Conservation (phyloP, 2,113 vertebrate species). For the Otus sunia region DNA sequence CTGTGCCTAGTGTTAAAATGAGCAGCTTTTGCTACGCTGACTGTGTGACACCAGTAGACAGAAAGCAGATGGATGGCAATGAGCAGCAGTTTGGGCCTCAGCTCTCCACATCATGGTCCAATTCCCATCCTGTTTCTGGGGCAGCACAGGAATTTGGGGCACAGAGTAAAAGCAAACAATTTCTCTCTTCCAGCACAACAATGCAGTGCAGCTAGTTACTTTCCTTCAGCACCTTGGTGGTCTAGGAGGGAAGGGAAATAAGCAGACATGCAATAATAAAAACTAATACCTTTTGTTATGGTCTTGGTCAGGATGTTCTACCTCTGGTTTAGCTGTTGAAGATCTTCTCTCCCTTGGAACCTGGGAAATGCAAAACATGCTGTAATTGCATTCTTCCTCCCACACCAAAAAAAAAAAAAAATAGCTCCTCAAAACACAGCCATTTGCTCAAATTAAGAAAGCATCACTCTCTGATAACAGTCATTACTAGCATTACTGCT, state of each 20-base stretch:
- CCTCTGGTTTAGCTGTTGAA: slow-evolving; percentile 86
- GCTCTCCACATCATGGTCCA: neutral
- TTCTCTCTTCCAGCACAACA: neutral
- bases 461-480: neutral
- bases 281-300: slow-evolving; percentile 91
- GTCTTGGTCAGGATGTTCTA: slow-evolving; percentile 89
- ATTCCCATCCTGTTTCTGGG: neutral
- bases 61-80: neutral
- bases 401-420: neutral
- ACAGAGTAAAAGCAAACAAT: neutral
- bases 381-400: neutral
- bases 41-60: neutral
- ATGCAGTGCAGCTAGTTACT: neutral
- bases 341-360: slow-evolving; percentile 93
- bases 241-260: neutral
- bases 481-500: neutral
- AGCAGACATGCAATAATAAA: neutral
- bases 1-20: neutral
- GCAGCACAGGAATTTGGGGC: neutral
- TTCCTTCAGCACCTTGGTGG: neutral
- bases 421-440: neutral
- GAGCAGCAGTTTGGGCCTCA: neutral
- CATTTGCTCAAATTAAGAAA: neutral
- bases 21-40: neutral
- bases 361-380: slow-evolving; percentile 66